Percentiles rank a stretch among this genome's conserved stretches.
These are phyloP conservation scores for Ophraella communa DNA, from an alignment of 2,888 invertebrate species.

Conservation along the genomic window DNA sequence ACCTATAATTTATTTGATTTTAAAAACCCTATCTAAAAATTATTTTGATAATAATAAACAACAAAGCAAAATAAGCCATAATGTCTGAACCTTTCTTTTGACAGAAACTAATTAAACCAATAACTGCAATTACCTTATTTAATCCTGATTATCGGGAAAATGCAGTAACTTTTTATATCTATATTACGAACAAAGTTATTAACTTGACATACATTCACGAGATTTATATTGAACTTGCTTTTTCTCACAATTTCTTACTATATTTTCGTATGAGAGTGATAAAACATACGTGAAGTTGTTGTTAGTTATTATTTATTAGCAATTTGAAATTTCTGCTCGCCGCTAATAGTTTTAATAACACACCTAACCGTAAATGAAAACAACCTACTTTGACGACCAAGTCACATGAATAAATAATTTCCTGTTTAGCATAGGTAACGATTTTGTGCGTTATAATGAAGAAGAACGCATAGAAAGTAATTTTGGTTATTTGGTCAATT, in stretches of 20 bases:
- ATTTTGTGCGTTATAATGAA: background rate
- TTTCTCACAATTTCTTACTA: background rate
- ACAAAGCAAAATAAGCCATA: too few species aligned
- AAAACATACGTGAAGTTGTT: background rate
- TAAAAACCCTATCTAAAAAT: too few species aligned
- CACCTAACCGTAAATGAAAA: slow-evolving; percentile 19
- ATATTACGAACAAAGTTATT: background rate
- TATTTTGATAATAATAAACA: too few species aligned
- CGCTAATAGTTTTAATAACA: slow-evolving; percentile 10
- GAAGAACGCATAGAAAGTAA: too few species aligned
- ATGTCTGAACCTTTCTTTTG: too few species aligned
- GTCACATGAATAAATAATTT: background rate
- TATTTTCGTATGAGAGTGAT: background rate
- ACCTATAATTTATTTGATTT: too few species aligned
- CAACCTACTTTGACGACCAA: slow-evolving; percentile 17
- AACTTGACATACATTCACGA: background rate
- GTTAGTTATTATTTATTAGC: slow-evolving; percentile 8
- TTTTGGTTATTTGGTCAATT: too few species aligned
- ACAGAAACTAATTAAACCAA: too few species aligned
- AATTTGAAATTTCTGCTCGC: slow-evolving; percentile 12
- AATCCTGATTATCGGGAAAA: too few species aligned
- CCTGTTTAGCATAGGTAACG: background rate
- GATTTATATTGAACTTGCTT: background rate
- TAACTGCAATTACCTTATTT: too few species aligned
- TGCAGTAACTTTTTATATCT: too few species aligned